Conservation (phyloP, 2,113 vertebrate genomes). For the Hemiscyllium ocellatum region DNA sequence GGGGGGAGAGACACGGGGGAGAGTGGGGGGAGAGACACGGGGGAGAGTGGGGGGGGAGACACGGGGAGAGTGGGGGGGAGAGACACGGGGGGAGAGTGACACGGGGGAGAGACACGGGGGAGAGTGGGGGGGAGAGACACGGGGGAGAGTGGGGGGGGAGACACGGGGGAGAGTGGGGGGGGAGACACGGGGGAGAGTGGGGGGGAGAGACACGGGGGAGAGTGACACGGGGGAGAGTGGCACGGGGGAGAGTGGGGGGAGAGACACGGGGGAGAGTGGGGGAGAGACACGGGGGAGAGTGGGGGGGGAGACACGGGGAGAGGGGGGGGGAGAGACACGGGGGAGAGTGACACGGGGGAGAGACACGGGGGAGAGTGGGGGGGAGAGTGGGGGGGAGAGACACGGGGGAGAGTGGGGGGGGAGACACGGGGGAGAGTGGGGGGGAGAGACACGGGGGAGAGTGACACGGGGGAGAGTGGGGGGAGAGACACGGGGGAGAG, state of each 20-base stretch:
- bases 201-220: background rate
- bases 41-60: too few species aligned
- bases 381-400: too few species aligned
- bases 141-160: background rate
- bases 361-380: too few species aligned
- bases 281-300: fast-evolving
- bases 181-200: background rate
- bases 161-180: background rate
- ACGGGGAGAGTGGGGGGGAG: too few species aligned
- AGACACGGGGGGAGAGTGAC: too few species aligned
- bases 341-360: too few species aligned
- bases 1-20: background rate
- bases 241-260: background rate
- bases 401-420: background rate
- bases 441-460: background rate
- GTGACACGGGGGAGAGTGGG: too few species aligned
- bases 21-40: background rate
- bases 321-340: too few species aligned
- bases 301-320: too few species aligned
- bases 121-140: too few species aligned
- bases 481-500: background rate
- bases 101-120: too few species aligned
- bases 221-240: background rate
- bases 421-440: fast-evolving
- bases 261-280: background rate